A percentile compares a stretch with the other conserved stretches of the same genome.
phyloP scores from a whole-genome alignment of 2,797 vertebrate species.

The Mus spretus region DNA sequence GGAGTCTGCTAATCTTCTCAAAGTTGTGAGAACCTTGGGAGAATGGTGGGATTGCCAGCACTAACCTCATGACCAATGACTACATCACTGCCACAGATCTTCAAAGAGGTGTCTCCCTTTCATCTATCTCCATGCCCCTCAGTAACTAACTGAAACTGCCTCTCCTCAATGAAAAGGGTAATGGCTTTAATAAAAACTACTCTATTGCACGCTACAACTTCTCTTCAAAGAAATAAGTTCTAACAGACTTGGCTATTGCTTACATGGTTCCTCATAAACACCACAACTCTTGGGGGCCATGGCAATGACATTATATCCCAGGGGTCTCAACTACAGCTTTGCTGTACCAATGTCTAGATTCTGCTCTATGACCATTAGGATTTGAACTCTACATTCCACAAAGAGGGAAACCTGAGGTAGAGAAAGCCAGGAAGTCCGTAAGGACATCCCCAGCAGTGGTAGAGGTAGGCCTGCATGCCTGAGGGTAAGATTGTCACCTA shows the following conservation, averaged over 20 bases:
- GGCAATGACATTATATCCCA: accelerated
- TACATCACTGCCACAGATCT: accelerated
- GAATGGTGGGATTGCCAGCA: accelerated
- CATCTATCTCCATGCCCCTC: accelerated
- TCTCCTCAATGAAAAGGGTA: not conserved
- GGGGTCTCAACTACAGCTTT: not conserved
- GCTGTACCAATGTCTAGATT: not conserved
- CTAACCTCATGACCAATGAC: too few species aligned
- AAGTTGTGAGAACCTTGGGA: not conserved
- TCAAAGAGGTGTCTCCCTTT: accelerated
- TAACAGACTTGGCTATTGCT: not conserved
- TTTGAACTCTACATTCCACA: not conserved
- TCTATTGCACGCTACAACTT: not conserved
- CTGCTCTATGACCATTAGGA: accelerated
- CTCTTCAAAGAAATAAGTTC: not conserved
- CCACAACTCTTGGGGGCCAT: accelerated
- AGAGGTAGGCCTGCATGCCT: slow-evolving; percentile 59
- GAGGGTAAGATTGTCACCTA: slow-evolving; percentile 89
- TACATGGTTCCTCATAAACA: accelerated
- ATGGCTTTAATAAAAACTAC: accelerated
- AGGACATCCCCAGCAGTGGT: not conserved
- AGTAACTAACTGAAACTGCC: too few species aligned
- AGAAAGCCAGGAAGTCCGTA: accelerated
- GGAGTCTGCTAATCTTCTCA: too few species aligned
- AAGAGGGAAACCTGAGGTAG: not conserved